Percentiles rank a stretch among this genome's conserved stretches.
phyloP scores from a whole-genome alignment of 2,113 vertebrate species.

The Ornithorhynchus anatinus region DNA sequence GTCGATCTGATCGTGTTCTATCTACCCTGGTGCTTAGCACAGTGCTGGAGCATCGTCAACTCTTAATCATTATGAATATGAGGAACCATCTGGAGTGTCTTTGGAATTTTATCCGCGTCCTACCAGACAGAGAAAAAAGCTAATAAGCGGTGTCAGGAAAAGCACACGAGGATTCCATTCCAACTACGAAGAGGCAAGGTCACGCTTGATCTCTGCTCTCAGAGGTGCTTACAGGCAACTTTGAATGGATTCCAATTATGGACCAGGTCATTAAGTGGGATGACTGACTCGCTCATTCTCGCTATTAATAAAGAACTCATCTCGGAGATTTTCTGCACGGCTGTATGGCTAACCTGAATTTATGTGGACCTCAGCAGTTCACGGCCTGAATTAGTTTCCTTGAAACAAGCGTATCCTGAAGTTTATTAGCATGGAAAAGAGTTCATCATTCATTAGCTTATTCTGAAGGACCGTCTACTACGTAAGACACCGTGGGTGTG shows the following conservation, averaged over 20 bases:
- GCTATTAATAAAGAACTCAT: conserved; percentile 69
- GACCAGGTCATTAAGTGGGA: conserved; percentile 68
- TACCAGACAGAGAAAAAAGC: conserved; percentile 39
- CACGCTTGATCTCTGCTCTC: conserved; percentile 58
- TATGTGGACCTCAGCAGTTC: conserved; percentile 68
- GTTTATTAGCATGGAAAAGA: conserved; percentile 57
- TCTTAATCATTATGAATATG: too few species aligned
- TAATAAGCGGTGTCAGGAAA: conserved; percentile 35
- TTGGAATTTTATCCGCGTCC: too few species aligned
- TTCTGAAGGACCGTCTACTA: conserved; percentile 49
- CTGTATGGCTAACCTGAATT: conserved; percentile 67
- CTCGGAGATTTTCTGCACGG: conserved; percentile 66
- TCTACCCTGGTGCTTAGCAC: too few species aligned
- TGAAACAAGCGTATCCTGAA: conserved; percentile 55
- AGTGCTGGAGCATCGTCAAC: too few species aligned
- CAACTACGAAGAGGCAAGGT: conserved; percentile 57
- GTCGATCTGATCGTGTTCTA: too few species aligned
- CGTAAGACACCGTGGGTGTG: conserved; percentile 30
- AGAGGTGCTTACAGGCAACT: conserved; percentile 60
- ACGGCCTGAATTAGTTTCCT: conserved; percentile 58
- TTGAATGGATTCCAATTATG: conserved; percentile 69
- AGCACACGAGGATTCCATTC: conserved; percentile 49
- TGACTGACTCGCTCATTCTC: conserved; percentile 62
- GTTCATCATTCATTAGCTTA: conserved; percentile 55
- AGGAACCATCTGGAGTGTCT: too few species aligned